A percentile compares a stretch with the other conserved stretches of the same genome.
phyloP scores from a whole-genome alignment of 1,140 invertebrate genomes.

The Chironomus striatipennis region DNA sequence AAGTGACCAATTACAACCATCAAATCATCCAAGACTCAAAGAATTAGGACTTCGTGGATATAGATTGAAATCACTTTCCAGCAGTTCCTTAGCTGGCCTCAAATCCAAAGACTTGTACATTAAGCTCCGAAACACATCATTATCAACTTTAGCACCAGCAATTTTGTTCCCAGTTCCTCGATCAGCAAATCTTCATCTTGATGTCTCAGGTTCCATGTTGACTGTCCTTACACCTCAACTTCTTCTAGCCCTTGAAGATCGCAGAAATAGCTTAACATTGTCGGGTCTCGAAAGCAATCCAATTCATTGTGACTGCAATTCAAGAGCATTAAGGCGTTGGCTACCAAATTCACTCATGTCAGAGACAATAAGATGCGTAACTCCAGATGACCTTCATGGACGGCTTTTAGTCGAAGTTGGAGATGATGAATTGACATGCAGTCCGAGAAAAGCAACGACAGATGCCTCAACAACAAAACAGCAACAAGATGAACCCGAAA shows the following conservation, averaged over 20 bases:
- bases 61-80: conserved; percentile 65
- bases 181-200: conserved; percentile 67
- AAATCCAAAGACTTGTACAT: conserved; percentile 61
- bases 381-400: conserved; percentile 58
- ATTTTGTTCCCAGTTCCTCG: conserved; percentile 81
- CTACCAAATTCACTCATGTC: conserved; percentile 51
- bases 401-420: conserved; percentile 61
- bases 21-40: conserved; percentile 67
- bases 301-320: conserved; percentile 76
- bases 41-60: conserved; percentile 65
- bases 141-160: conserved; percentile 64
- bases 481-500: conserved; percentile 28
- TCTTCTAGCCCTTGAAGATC: conserved; percentile 67
- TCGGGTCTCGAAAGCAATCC: conserved; percentile 67
- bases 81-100: conserved; percentile 71
- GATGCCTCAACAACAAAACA: conserved; percentile 39
- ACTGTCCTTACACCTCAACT: conserved; percentile 65
- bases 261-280: conserved; percentile 60
- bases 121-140: conserved; percentile 66
- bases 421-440: conserved; percentile 70
- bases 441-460: conserved; percentile 49
- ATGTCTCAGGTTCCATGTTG: conserved; percentile 69
- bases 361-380: conserved; percentile 50
- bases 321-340: conserved; percentile 68
- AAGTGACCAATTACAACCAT: conserved; percentile 69